phyloP scores from a whole-genome alignment of 1,140 invertebrate species.

The Zaprionus ghesquierei region DNA sequence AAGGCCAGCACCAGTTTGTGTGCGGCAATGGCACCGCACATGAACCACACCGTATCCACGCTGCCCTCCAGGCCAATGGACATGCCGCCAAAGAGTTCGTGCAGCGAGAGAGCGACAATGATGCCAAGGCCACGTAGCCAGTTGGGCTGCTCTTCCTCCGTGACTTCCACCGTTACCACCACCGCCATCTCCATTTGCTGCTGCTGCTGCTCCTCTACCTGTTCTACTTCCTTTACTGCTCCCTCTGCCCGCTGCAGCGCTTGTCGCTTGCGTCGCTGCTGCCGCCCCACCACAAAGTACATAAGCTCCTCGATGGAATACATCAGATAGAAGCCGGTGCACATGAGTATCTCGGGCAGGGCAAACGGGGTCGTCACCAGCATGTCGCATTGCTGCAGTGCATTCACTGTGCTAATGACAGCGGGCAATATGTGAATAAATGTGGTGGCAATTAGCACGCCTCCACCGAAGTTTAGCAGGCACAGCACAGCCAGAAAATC shows the following conservation, averaged over 20 bases:
- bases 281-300: conserved; percentile 85
- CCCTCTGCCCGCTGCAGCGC: background rate
- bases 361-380: conserved; percentile 85
- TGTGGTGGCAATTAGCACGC: conserved; percentile 94
- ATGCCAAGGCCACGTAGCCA: conserved; percentile 89
- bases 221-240: background rate
- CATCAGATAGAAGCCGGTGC: conserved; percentile 91
- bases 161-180: conserved; percentile 2
- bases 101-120: conserved; percentile 93
- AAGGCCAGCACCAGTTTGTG: conserved; percentile 95
- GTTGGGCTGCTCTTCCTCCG: conserved; percentile 59
- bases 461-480: conserved; percentile 93
- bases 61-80: conserved; percentile 91
- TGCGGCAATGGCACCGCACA: conserved; percentile 91
- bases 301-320: conserved; percentile 92
- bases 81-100: conserved; percentile 95
- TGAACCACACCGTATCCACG: conserved; percentile 88
- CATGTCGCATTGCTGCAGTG: conserved; percentile 84
- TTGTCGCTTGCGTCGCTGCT: conserved; percentile 68
- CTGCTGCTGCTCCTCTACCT: conserved; percentile 82
- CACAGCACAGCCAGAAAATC: conserved; percentile 83
- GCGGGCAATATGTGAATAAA: conserved; percentile 95
- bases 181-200: background rate
- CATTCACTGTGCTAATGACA: conserved; percentile 87
- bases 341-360: conserved; percentile 88